Base-by-base conservation (phyloP, 30 jellyfish, hydroid and myxozoan genomes). In the Cassiopea xamachana region DNA sequence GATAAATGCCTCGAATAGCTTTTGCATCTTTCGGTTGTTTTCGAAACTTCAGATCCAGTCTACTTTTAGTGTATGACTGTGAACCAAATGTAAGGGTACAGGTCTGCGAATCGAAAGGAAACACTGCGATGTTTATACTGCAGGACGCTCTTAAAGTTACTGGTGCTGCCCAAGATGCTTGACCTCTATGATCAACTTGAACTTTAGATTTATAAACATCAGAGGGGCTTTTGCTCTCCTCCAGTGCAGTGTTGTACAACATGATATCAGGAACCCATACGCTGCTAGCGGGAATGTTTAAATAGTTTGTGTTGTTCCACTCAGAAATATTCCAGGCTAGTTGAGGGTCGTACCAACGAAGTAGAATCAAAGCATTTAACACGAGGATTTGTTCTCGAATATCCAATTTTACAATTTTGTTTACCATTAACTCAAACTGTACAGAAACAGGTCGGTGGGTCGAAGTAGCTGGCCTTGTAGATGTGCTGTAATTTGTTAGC, bases 231-330 rank as follows among this genome's bases (percentile, higher is more conserved):
- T 74, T 60, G 83, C 96, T 89, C 46, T 80, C 85, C 12, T 73
- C 96, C 15, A 77, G 76, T 9, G 96, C 96, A 1, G 89, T 89
- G 88, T 89, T 89, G 60, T 73, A 62, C 1, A 89, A 84, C 92
- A 81, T 73, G 4, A 89, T 89, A 67, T 89, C 96, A 1, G 96
- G 96, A 2, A 85, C 84, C 96, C 96, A 89, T 10, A 89, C 9
- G 1, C 55, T 74, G 18, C 75, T 19, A 18, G 68, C 9, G 18
- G 92, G 92, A n/a, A 81, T 62, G 43, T 72, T 89, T 60, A 89
- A 18, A 50, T 81, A 80, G 45, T 80, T 72, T 13, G 96, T 89
- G 51, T 71, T 79, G 64, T 89, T 89, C 80, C 79, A 81, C 49
- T 80, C 79, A 43, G 92, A 48, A 89, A 43, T 59, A 82, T 81